Evolutionary conservation across 2,113 vertebrate species (phyloP), one percentile per base, ranked within the genome.

Genomic region (Myiopsitta monachus): DNA sequence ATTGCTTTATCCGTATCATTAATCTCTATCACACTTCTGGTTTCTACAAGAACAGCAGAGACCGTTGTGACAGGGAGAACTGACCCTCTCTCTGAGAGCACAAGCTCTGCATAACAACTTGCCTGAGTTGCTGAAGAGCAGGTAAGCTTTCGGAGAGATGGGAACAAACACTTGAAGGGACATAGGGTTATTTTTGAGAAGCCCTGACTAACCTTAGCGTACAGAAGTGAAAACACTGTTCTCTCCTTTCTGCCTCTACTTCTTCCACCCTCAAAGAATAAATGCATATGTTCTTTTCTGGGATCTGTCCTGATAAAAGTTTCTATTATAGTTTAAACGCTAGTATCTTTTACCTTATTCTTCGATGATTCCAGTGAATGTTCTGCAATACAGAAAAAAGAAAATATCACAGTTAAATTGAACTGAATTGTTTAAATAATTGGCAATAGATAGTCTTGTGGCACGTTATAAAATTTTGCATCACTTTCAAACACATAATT

Each of bases 361-460:
- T 99, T 99, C 87, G 99, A 99, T 22, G 98, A 98, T 73, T 96
- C 96, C 95, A 99, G 97, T 64, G 99, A 99, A 96, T 98, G 97
- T 96, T 99, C 99, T 99, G 96, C 59, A 98, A 97, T 33, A 75
- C 38, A 88, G 86, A 78, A 94, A 87, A 90, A 83, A 84, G 51
- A 2, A 68, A 49, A 77, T 1, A 19, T 59, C 51, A 83, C 12
- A 36, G 9, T 85, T 72, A 49, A 52, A 63, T 1, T 19, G 5
- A 92, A 31, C 3, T 5, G 17, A 36, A 18, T 41, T 57, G 4
- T 67, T 69, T 30, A 88, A 73, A 52, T 62, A 52, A 75, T 1
- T 61, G 18, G 44, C 9, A 80, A 0, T 4, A 31, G 24, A 12
- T 41, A 28, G 74, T 73, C n/a, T 9, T 38, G 18, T 26, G 78